These are phyloP conservation scores for Campylomormyrus numenius DNA, from an alignment of 2,113 vertebrate genomes.

Conservation along the genomic window DNA sequence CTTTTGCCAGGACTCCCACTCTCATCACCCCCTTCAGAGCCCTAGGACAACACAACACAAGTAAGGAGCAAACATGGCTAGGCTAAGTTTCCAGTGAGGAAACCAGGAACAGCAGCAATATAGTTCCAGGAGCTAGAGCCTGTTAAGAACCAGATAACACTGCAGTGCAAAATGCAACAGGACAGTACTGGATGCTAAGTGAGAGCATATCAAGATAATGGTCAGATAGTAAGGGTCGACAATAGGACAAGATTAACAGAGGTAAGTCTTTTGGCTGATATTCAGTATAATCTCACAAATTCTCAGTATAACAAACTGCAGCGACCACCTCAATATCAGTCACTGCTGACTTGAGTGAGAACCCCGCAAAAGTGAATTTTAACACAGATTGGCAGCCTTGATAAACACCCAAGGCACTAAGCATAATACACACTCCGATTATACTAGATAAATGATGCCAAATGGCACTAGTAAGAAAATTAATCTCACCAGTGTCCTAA, in stretches of 20 bases:
- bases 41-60: conserved; percentile 48
- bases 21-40: conserved; percentile 81
- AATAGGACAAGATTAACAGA: not conserved
- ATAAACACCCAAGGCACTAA: not conserved
- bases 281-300: no score
- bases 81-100: not conserved
- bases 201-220: not conserved
- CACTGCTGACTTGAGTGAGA: not conserved
- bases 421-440: not conserved
- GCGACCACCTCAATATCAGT: not conserved
- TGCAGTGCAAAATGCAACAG: not conserved
- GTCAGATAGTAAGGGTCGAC: not conserved
- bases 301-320: not conserved
- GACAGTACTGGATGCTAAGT: not conserved
- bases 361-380: not conserved
- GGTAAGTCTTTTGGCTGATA: not conserved
- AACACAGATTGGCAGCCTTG: not conserved
- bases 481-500: not conserved
- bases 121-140: not conserved
- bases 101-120: not conserved
- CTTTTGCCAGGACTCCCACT: conserved; percentile 85
- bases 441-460: not conserved
- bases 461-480: not conserved
- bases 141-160: not conserved
- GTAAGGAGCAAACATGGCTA: not conserved